Percentiles rank a stretch among this genome's conserved stretches.
These are phyloP conservation scores for Abscondita cerata DNA, from an alignment of 2,888 invertebrate genomes.

Conservation along the genomic window DNA sequence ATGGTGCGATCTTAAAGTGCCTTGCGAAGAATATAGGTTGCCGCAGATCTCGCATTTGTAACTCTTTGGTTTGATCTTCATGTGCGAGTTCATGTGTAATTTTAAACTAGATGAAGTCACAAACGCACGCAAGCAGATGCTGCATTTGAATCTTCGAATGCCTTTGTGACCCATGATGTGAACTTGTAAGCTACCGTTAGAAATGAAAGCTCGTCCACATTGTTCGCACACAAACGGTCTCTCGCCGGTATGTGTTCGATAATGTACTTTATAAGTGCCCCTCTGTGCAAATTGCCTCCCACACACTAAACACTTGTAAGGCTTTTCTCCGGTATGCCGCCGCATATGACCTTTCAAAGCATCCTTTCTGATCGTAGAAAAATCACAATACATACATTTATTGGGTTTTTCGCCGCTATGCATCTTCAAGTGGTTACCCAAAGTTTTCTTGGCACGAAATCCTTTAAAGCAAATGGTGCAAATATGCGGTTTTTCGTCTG, in stretches of 20 bases:
- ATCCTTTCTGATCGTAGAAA: not conserved
- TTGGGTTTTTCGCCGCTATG: slow-evolving; percentile 22
- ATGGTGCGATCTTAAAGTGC: not conserved
- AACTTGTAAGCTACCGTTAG: slow-evolving; percentile 7
- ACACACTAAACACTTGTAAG: slow-evolving; percentile 15
- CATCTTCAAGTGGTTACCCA: slow-evolving; percentile 10
- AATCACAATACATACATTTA: slow-evolving; percentile 15
- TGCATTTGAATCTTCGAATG: slow-evolving; percentile 6
- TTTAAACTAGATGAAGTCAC: slow-evolving; percentile 4
- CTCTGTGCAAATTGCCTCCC: slow-evolving; percentile 15
- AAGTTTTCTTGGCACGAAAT: slow-evolving; percentile 7
- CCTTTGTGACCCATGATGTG: slow-evolving; percentile 14
- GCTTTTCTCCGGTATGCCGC: slow-evolving; percentile 25
- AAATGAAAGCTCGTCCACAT: slow-evolving; percentile 10
- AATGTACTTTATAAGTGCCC: slow-evolving; percentile 3
- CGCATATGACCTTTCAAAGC: slow-evolving; percentile 12
- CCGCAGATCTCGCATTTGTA: slow-evolving; percentile 13
- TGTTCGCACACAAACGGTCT: slow-evolving; percentile 16
- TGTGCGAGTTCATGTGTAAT: slow-evolving; percentile 8
- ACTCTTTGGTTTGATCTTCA: not conserved
- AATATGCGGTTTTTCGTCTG: slow-evolving; percentile 13
- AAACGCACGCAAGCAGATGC: slow-evolving; percentile 7
- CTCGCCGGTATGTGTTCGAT: slow-evolving; percentile 19
- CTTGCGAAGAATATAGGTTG: slow-evolving; percentile 3
- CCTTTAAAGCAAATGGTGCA: slow-evolving; percentile 14